Evolutionary conservation across 2,113 vertebrate species (phyloP).

Genomic region (Diphyllodes magnificus): DNA sequence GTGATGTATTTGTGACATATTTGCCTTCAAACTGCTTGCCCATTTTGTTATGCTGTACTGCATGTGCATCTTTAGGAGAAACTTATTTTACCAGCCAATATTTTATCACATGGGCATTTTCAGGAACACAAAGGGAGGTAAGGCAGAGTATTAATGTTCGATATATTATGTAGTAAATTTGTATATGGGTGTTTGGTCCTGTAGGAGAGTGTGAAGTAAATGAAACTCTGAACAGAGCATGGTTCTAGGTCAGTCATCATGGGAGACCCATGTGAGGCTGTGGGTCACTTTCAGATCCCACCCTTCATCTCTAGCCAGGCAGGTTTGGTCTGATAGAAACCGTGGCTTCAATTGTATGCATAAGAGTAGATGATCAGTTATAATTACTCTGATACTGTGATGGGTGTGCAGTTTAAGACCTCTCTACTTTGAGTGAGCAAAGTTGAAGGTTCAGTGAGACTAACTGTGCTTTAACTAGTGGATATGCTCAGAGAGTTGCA

Average conservation of each 20-base stretch:
- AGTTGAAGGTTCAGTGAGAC: neutral
- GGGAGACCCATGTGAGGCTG: neutral
- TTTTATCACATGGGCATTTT: neutral
- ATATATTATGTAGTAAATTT: neutral
- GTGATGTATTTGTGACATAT: rapidly evolving
- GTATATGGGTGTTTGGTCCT: neutral
- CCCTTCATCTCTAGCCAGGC: neutral
- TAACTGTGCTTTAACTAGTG: neutral
- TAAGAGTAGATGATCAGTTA: neutral
- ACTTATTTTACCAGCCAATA: neutral
- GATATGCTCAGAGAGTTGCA: neutral
- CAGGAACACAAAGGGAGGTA: neutral
- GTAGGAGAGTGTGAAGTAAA: neutral
- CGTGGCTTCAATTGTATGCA: neutral
- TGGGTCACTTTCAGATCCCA: neutral
- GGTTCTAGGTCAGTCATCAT: neutral
- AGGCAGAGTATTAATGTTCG: neutral
- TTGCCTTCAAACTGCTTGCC: neutral
- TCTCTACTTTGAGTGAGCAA: neutral
- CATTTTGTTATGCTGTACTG: neutral
- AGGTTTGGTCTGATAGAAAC: neutral
- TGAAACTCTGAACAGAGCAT: neutral
- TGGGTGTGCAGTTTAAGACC: neutral
- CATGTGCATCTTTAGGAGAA: neutral
- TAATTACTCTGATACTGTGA: neutral